Base-by-base conservation (phyloP, 2,797 vertebrate species). In the Euthynnus affinis region DNA sequence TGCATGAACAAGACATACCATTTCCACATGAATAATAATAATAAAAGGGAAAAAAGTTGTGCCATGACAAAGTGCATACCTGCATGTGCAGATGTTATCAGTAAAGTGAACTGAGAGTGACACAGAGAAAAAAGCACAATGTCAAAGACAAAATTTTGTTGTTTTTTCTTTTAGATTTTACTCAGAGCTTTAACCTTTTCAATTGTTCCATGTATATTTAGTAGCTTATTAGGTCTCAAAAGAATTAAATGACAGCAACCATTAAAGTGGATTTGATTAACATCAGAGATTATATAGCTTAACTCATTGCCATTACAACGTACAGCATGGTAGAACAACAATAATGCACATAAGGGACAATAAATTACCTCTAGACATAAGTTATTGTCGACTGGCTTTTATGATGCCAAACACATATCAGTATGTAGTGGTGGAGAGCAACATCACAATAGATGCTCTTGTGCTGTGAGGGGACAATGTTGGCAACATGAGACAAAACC, bases 301-400 rank as follows among this genome's bases (percentile, higher is more conserved):
- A 7, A 25, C 15, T 65, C 51, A 57, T 17, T 29, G 12, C 9
- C 51, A 55, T n/a, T 9, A 53, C 58, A 58, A 64, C 8, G n/a
- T 32, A 18, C 22, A 42, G n/a, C 17, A 29, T 40, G 6, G 57
- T 13, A 32, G 4, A n/a, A n/a, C 14, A 65, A 52, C 1, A 72
- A 64, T 25, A 13, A 48, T 49, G 27, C 27, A 60, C 37, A 69
- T 23, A 32, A 46, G 60, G 15, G 27, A 42, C 23, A 32, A 40
- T 80, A 56, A 44, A 82, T 67, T 68, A 53, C 14, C 79, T 12
- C 15, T 18, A 13, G 34, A 75, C 34, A 56, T 27, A 25, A 10
- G 34, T 53, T 20, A 71, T 74, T 20, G 48, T 85, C 23, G 79
- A 58, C 70, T 25, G 8, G 58, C 17, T 25, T 42, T 69, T 32